Conservation (phyloP, 1,140 invertebrate genomes). For the Metaphire vulgaris region DNA sequence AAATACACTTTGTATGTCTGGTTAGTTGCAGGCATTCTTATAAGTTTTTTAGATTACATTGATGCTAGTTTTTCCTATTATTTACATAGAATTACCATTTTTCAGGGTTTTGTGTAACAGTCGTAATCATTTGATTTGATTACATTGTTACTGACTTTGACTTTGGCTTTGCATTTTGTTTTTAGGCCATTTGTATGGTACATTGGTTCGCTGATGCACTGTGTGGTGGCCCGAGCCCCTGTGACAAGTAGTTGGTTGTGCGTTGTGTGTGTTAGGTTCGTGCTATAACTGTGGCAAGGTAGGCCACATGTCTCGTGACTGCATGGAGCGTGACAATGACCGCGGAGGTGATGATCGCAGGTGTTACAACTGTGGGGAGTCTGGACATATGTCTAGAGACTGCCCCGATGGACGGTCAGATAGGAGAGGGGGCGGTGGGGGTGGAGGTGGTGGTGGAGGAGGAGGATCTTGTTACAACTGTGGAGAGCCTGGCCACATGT, state of each 20-base stretch:
- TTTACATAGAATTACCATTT: no score
- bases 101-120: no score
- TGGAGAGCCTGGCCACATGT: constrained; percentile 40
- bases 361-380: constrained; percentile 81
- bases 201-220: not conserved
- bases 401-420: constrained; percentile 56
- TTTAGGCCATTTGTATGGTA: constrained; percentile 3
- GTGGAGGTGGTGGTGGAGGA: constrained; percentile 41
- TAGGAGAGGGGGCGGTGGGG: constrained; percentile 24
- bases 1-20: no score
- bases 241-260: constrained; percentile 9
- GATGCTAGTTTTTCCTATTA: no score
- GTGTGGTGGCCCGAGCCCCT: not conserved
- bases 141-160: no score
- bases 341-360: constrained; percentile 24
- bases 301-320: constrained; percentile 29
- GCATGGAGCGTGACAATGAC: constrained; percentile 15
- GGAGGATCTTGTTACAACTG: constrained; percentile 37
- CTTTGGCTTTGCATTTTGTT: not conserved
- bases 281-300: constrained; percentile 31
- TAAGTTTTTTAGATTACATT: no score
- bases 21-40: no score
- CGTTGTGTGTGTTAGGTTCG: constrained; percentile 25
- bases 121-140: no score
- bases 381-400: constrained; percentile 80